Evolutionary conservation across 2,888 invertebrate species (phyloP), one percentile per base, ranked within the genome.

Genomic region (Frankliniella fusca): DNA sequence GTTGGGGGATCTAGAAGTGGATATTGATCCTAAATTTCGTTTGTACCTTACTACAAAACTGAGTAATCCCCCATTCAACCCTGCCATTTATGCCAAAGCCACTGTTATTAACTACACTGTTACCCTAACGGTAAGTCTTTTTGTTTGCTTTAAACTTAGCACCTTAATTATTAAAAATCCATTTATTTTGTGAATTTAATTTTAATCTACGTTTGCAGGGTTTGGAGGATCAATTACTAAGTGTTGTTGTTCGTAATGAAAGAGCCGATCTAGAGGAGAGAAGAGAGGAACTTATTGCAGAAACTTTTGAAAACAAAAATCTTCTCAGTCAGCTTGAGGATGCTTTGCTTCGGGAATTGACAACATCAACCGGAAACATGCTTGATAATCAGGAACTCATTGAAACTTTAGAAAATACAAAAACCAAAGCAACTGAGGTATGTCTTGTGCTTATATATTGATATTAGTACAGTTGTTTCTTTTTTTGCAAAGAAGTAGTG

Each of bases 41-140:
- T 90, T 97, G 89, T 97, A 97, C 87, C 90, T 97, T 83, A 96
- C 95, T 80, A 97, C 97, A 0, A 97, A 97, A 88, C 91, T 96
- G 81, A 90, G 95, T 11, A 97, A 97, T 90, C 97, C 97, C 0
- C 91, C 92, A 86, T 94, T 97, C 86, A 93, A 95, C 88, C 95
- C 97, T 0, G 92, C 95, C 10, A 92, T 95, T 0, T 97, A 95
- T 87, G 94, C 97, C 0, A 95, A 94, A 87, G 94, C 96, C 0
- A 92, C 94, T 85, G 95, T 97, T 80, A 97, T 97, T 84, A 97
- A 97, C 89, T 97, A 96, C 86, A 95, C 95, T 18, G 96, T 97
- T 54, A 97, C 97, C 0, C 90, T 94, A 54, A 92, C 93, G 85
- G 94, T 93, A 86, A 86, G 87, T 86, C 82, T 28, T 54, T 18